Evolutionary conservation across 2,113 vertebrate species (phyloP).

Genomic region (Epinephelus moara): DNA sequence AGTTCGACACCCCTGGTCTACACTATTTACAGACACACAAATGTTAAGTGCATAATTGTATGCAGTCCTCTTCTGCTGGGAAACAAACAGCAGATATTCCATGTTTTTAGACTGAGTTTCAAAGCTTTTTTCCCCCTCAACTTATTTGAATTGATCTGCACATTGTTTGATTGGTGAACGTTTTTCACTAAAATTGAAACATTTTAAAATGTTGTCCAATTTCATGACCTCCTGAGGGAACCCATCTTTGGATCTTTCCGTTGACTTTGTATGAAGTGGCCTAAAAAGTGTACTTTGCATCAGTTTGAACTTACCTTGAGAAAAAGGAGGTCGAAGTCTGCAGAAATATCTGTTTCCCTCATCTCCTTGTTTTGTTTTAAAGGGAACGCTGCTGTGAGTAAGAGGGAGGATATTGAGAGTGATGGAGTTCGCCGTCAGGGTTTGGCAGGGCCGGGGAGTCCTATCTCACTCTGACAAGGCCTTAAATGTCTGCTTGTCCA

Average conservation of each 20-base stretch:
- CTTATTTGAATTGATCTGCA: too few species aligned
- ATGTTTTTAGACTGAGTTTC: too few species aligned
- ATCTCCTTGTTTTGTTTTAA: constrained; percentile 30
- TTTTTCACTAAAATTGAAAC: neutral
- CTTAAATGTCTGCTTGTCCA: constrained; percentile 55
- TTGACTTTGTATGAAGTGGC: neutral
- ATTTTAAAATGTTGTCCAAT: neutral
- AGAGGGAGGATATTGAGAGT: constrained; percentile 26
- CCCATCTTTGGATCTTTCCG: neutral
- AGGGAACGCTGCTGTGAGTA: constrained; percentile 1
- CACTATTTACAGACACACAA: too few species aligned
- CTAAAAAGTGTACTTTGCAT: neutral
- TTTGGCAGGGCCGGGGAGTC: constrained; percentile 19
- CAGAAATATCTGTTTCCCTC: neutral
- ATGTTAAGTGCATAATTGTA: too few species aligned
- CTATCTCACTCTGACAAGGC: constrained; percentile 52
- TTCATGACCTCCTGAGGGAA: neutral
- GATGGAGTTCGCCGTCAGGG: constrained; percentile 35
- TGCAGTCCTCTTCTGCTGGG: too few species aligned
- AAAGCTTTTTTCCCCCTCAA: too few species aligned
- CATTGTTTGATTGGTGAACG: neutral
- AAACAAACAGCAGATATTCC: too few species aligned
- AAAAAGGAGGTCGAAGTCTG: neutral
- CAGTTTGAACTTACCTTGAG: neutral
- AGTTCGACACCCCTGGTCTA: too few species aligned